Evolutionary conservation across 2,797 vertebrate genomes (phyloP).

Genomic region (Molothrus aeneus): DNA sequence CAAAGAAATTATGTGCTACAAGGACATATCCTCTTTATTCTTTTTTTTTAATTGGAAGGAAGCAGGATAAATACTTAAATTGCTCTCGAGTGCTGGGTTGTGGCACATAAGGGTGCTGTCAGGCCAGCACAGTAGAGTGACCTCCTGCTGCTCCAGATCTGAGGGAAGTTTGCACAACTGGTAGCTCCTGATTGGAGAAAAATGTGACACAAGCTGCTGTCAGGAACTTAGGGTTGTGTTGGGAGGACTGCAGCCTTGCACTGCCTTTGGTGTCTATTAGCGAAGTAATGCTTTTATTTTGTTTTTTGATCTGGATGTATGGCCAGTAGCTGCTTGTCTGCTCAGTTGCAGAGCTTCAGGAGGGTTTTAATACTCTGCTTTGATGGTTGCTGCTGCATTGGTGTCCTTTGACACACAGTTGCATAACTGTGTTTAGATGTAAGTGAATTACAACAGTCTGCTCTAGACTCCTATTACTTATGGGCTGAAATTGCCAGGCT

Average conservation of each 20-base stretch:
- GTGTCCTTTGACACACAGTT: neutral
- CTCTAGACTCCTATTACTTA: neutral
- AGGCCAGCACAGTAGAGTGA: neutral
- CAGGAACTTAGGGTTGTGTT: neutral
- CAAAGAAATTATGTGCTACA: neutral
- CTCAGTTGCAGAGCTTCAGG: neutral
- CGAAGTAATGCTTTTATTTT: neutral
- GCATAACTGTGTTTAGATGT: neutral
- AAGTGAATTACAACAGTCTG: neutral
- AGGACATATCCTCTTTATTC: neutral
- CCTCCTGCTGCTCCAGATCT: neutral
- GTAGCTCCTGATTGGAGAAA: neutral
- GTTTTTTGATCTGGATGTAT: neutral
- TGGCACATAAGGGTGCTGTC: neutral
- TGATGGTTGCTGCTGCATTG: neutral
- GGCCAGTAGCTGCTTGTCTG: neutral
- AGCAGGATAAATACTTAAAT: neutral
- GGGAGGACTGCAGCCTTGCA: neutral
- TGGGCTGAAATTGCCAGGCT: neutral
- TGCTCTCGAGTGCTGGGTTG: neutral
- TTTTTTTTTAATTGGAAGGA: neutral
- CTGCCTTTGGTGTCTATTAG: neutral
- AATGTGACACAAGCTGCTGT: neutral
- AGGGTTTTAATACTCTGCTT: neutral
- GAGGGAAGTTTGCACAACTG: neutral